Base-by-base conservation (phyloP, 2,113 vertebrate species). In the Oreamnos americanus region DNA sequence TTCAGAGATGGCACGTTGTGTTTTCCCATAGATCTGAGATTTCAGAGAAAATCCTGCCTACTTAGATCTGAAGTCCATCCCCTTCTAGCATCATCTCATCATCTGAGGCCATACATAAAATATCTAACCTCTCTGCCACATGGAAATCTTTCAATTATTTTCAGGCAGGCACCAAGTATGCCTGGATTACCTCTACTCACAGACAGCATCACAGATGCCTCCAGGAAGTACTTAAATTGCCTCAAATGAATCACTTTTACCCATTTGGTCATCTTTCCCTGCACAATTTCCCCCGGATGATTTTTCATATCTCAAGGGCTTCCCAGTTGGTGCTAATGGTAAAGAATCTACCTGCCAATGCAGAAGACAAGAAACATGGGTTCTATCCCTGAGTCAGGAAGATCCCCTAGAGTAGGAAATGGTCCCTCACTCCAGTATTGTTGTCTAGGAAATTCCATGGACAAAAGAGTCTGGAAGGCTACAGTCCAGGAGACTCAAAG, bases 1-100 rank as follows among this genome's bases (percentile, higher is more conserved):
- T 28, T 19, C n/a, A 11, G 26, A 33, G 36, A 64, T 0, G 1
- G 4, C 6, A 39, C 1, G 0, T 17, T 33, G 47, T 30, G 25
- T 82, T 49, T 74, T 47, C 93, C 67, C 19, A 14, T 9, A 62
- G 51, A 7, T 81, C 67, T 23, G 79, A 94, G 45, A 62, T 51
- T 28, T 45, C 49, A n/a, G 23, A 84, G 39, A 64, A 95, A 64
- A 85, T 11, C 6, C 16, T 43, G 49, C 9, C 28, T n/a, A 26
- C 57, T 12, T 39, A 16, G 9, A 26, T 30, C 19, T 88, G 47
- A 71, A 81, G 8, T 33, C 36, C 39, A 1, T 43, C 55, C 13
- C 21, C 26, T 53, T 58, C 19, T 2, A 62, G 45, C 2, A 49
- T 47, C 19, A 16, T 60, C 45, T n/a, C 2, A 19, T 58, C 58